Evolutionary conservation across 2,113 vertebrate species (phyloP), one percentile per base, ranked within the genome.

Genomic region (Hymenochirus boettgeri): DNA sequence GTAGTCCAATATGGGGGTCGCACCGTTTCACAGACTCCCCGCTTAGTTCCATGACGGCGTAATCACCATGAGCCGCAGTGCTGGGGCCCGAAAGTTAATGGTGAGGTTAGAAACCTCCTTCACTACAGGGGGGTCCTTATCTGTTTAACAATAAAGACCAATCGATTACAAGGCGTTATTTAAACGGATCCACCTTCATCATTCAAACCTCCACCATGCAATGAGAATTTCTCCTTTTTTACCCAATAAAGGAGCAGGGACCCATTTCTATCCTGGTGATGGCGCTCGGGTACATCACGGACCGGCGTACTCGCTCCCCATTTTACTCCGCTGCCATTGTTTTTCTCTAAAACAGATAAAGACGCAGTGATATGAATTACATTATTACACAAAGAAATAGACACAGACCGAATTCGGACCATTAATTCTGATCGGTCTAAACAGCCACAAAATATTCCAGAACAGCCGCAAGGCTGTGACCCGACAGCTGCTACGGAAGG

Each of bases 11-110:
- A 61, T 98, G 96, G 0, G 96, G 94, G 80, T 97, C 96, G 0
- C 96, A 99, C 22, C 87, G 93, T 54, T 88, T 93, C 54, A 96
- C 92, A 0, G 90, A 88, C 84, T 97, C 96, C 3, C 96, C 96
- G 0, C 91, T 97, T 57, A 99, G 81, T 77, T 97, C 95, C 92
- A 99, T 35, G 54, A 97, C 95, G 0, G 95, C 85, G 57, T 98
- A 80, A 10, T 98, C 95, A 0, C 96, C 96, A 0, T 99, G 96
- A 1, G 96, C 96, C 0, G 96, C 95, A 0, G 71, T 99, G 96
- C 85, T 99, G 96, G 0, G 96, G 94, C 1, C 96, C 96, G 1
- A 98, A 98, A n/a, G 79, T 99, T 99, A 17, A 99, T 80, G 25
- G 92, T 95, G 61, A 94, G 71, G 64, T 89, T 98, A 63, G 93